phyloP scores from a whole-genome alignment of 2,113 vertebrate species.

The Pandion haliaetus region DNA sequence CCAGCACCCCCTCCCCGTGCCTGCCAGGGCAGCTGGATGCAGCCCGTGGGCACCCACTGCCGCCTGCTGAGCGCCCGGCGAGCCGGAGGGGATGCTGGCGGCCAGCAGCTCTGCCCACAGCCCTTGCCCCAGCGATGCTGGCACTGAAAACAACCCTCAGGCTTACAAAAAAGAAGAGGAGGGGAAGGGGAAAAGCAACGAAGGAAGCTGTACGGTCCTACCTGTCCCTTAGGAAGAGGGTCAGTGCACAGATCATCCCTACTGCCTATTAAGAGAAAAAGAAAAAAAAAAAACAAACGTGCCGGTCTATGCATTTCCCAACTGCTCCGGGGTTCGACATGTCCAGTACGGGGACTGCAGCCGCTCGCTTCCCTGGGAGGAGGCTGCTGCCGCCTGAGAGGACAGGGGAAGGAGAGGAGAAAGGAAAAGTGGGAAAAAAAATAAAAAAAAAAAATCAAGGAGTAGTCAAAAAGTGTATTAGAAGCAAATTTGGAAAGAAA shows the following conservation, averaged over 20 bases:
- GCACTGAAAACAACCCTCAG: not conserved
- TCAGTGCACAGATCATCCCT: not conserved
- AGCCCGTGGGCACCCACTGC: not conserved
- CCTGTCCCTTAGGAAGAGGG: not conserved
- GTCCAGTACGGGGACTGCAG: not conserved
- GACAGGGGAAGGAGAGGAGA: not conserved
- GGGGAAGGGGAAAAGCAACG: not conserved
- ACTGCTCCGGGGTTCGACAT: not conserved
- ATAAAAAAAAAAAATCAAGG: not conserved
- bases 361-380: not conserved
- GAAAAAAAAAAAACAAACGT: too few relatives aligned
- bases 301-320: not conserved
- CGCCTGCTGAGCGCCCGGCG: not conserved
- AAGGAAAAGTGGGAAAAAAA: not conserved
- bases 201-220: not conserved
- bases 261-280: not conserved
- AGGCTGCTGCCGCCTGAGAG: not conserved
- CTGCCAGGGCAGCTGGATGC: not conserved
- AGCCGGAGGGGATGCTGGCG: not conserved
- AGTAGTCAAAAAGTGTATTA: slow-evolving; percentile 35
- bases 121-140: not conserved
- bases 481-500: slow-evolving; percentile 68
- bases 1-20: too few relatives aligned
- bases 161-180: not conserved
- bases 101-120: not conserved